A percentile compares a stretch with the other conserved stretches of the same genome.
Evolutionary conservation across 2,797 vertebrate genomes (phyloP).

Genomic region (Sarcoramphus papa): DNA sequence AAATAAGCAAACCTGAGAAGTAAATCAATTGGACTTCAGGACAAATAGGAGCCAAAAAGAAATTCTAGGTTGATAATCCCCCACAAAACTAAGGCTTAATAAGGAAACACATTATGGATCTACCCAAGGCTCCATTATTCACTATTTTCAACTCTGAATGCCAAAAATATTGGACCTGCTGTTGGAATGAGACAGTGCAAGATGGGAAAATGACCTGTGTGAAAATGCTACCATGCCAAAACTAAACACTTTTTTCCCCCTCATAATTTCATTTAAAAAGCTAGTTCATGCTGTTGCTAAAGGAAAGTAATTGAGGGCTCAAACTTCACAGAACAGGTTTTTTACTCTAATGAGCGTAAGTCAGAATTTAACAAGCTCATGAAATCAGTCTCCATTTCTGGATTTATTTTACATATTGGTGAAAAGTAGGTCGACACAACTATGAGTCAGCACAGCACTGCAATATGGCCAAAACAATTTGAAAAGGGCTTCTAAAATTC

Average conservation of each 20-base stretch:
- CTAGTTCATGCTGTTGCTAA: not conserved
- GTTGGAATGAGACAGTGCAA: not conserved
- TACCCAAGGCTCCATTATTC: not conserved
- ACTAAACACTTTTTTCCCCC: not conserved
- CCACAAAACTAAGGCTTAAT: not conserved
- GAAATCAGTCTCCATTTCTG: slow-evolving; percentile 10
- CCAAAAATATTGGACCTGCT: not conserved
- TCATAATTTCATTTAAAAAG: not conserved
- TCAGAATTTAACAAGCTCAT: slow-evolving; percentile 10
- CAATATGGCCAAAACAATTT: not conserved
- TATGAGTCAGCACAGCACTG: slow-evolving; percentile 37
- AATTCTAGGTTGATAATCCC: not conserved
- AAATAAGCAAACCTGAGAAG: not conserved
- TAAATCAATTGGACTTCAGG: not conserved
- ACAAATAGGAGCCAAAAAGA: not conserved
- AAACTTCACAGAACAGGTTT: not conserved
- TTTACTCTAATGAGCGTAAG: not conserved
- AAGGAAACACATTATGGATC: not conserved
- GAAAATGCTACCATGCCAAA: not conserved
- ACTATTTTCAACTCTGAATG: not conserved
- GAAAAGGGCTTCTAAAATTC: slow-evolving; percentile 12
- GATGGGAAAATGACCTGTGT: not conserved
- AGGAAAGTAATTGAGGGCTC: not conserved
- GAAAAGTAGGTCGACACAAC: slow-evolving; percentile 38
- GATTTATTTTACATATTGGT: slow-evolving; percentile 19